Conservation (phyloP, 2,888 invertebrate species). For the Acronicta aceris region DNA sequence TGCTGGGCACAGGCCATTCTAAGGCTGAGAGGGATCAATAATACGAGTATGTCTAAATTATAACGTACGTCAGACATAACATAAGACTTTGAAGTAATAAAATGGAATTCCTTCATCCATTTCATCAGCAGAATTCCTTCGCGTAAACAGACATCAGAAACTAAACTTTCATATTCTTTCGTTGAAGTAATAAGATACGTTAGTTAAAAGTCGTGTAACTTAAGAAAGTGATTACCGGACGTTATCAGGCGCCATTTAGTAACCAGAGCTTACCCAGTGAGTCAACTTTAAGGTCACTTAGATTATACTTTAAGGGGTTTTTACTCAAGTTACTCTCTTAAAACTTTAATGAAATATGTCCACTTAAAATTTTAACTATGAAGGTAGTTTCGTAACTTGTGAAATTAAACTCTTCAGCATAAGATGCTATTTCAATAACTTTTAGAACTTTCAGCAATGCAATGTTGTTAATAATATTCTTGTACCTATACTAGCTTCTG, state of each 20-base stretch:
- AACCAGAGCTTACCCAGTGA: slow-evolving; percentile 50
- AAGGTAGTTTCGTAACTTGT: slow-evolving; percentile 54
- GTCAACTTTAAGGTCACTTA: slow-evolving; percentile 63
- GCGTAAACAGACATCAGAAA: slow-evolving; percentile 32
- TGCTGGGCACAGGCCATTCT: too few species aligned
- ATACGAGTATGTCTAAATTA: too few species aligned
- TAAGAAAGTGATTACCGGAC: slow-evolving; percentile 58
- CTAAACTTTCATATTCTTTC: slow-evolving; percentile 58
- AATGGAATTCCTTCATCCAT: too few species aligned
- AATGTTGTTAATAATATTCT: too few species aligned
- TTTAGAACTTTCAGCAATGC: slow-evolving; percentile 11
- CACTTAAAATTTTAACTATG: slow-evolving; percentile 61
- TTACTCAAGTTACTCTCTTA: slow-evolving; percentile 59
- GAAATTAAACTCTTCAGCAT: slow-evolving; percentile 58
- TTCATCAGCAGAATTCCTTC: slow-evolving; percentile 44
- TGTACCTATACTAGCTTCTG: too few species aligned
- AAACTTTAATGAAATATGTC: slow-evolving; percentile 73
- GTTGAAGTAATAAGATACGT: slow-evolving; percentile 61
- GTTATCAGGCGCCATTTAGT: slow-evolving; percentile 60
- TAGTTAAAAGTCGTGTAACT: slow-evolving; percentile 61
- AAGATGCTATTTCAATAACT: slow-evolving; percentile 41
- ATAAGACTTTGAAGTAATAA: too few species aligned
- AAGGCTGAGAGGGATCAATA: too few species aligned
- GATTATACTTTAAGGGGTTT: slow-evolving; percentile 67
- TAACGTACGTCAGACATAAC: too few species aligned